Base-by-base conservation (phyloP, 2,797 vertebrate genomes). In the Peromyscus nudipes region DNA sequence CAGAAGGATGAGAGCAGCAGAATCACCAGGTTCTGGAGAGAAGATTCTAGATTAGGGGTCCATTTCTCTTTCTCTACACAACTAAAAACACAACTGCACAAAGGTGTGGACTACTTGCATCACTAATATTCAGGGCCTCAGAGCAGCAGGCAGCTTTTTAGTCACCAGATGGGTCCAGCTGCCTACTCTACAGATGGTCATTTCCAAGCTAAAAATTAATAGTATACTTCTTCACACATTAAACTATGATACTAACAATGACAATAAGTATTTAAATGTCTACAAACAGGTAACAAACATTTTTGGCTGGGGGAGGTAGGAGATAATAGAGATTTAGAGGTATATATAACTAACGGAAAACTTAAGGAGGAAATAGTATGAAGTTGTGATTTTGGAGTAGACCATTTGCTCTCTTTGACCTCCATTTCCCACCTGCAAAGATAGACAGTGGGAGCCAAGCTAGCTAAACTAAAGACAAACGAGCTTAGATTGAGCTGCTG, bases 351-450 rank as follows among this genome's bases (percentile, higher is more conserved):
- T 57, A 13, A 40, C 29, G 29, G 55, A 60, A 92, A 91, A 62
- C 19, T 34, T 77, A 65, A 23, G 65, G 10, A 29, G 43, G 75
- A 34, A 43, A 16, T 37, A 21, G 19, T 75, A 52, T 34, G 55
- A 92, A 87, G n/a, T 27, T 95, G 71, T 27, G 43, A 84, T 67
- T 89, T 79, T 67, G 27, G 85, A 71, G 43, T 76, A 93, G 89
- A 81, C 27, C 4, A 62, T 19, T 76, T 46, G 69, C 77, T 80
- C 60, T 95, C 60, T 37, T 91, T 87, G 77, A 62, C 19, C 37
- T 89, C 60, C 11, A 19, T 62, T 92, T 82, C 40, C 55, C 27
- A 92, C 62, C 40, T 94, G 46, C 64, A 82, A 85, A 79, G 73
- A 73, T 3, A 88, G 34, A 49, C 75, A 76, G 65, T 34, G 91